A percentile compares a stretch with the other conserved stretches of the same genome.
phyloP scores from a whole-genome alignment of 2,113 vertebrate genomes.

The Aegotheles bennettii region DNA sequence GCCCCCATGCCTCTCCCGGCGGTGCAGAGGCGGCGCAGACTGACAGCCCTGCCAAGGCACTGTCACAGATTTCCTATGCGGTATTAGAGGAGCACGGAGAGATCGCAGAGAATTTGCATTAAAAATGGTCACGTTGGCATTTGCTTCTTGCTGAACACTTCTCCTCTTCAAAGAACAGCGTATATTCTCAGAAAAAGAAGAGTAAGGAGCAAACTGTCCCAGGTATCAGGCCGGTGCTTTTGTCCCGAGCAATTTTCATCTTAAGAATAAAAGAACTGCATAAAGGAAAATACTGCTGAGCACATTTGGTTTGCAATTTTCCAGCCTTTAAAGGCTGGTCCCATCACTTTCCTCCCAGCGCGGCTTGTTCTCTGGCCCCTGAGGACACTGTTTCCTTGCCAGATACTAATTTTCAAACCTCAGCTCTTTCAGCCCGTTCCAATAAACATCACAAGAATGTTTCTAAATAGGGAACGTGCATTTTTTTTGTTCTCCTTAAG shows the following conservation, averaged over 20 bases:
- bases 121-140: slow-evolving; percentile 51
- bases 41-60: slow-evolving; percentile 31
- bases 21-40: not conserved
- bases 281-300: slow-evolving; percentile 65
- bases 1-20: not conserved
- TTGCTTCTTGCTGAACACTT: slow-evolving; percentile 14
- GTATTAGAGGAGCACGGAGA: not conserved
- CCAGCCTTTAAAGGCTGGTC: slow-evolving; percentile 58
- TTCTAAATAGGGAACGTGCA: slow-evolving; percentile 42
- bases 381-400: slow-evolving; percentile 67
- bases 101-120: slow-evolving; percentile 12
- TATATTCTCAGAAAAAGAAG: not conserved
- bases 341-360: slow-evolving; percentile 55
- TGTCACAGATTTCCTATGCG: slow-evolving; percentile 4
- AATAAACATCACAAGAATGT: slow-evolving; percentile 65
- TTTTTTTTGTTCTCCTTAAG: not conserved
- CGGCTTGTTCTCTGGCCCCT: slow-evolving; percentile 53
- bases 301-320: slow-evolving; percentile 60
- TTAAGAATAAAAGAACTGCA: slow-evolving; percentile 52
- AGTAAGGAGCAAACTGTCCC: slow-evolving; percentile 42
- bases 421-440: slow-evolving; percentile 60
- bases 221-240: slow-evolving; percentile 19
- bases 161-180: slow-evolving; percentile 3
- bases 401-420: slow-evolving; percentile 65
- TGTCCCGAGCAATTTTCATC: slow-evolving; percentile 60